Evolutionary conservation across 1,140 invertebrate genomes (phyloP), one percentile per base, ranked within the genome.

Genomic region (Nasonia longicornis): DNA sequence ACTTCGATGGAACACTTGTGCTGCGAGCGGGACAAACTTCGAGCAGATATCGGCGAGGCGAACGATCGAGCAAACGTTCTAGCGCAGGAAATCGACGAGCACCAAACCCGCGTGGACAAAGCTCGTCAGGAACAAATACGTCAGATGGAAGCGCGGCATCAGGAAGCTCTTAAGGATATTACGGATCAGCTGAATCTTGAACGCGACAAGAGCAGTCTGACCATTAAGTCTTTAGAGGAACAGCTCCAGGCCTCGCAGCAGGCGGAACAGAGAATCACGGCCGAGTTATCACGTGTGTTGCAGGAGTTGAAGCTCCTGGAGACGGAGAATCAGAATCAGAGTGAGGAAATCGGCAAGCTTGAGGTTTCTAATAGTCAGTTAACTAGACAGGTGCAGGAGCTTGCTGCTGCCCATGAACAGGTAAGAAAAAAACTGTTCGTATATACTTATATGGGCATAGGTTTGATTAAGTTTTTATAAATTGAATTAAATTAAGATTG

Each of bases 61-160:
- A 97, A 97, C 85, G 92, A 95, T 45, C 91, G 96, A 81, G 95
- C 96, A 0, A 92, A 93, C 10, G 85, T 96, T 52, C 89, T 98
- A 29, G 97, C 96, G 2, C 95, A 96, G 80, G 97, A 98, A 89
- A 95, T 97, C 2, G 97, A 98, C 87, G 97, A 98, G 75, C 95
- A 96, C 85, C 96, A 98, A 88, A 91, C 93, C 0, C 92, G 94
- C 64, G 92, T 97, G 84, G 97, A 98, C 89, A 93, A 93, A 80
- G 93, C 93, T 38, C 91, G 94, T 73, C 92, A 94, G 86, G 92
- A 93, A 63, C 93, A 94, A 77, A 90, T 94, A 63, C 94, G 94
- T 71, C 91, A 93, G 73, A 87, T 96, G 3, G 96, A 97, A 85
- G 92, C 94, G 66, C 93, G 95, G 80, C 95, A 97, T 86, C 89